A percentile compares a stretch with the other conserved stretches of the same genome.
Evolutionary conservation across 2,113 vertebrate species (phyloP).

Genomic region (Odontophorus gujanensis): DNA sequence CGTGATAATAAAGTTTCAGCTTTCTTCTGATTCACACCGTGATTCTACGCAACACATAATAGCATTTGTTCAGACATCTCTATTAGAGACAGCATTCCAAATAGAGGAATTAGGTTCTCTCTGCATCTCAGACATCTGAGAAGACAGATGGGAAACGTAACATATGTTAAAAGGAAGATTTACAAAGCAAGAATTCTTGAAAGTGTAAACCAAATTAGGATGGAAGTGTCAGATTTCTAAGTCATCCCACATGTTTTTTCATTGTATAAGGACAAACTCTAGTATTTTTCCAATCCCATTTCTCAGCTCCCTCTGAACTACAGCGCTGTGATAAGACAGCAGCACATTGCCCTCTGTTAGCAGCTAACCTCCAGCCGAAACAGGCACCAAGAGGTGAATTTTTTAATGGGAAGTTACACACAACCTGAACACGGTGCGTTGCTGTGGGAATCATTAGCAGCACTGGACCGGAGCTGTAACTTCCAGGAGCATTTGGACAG

Average conservation of each 20-base stretch:
- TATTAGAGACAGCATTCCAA: conserved; percentile 26
- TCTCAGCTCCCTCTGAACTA: neutral
- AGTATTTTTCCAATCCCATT: neutral
- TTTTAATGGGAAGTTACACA: neutral
- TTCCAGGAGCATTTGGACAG: neutral
- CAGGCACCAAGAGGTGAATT: neutral
- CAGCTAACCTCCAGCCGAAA: neutral
- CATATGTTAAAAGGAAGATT: conserved; percentile 58
- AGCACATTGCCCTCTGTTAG: neutral
- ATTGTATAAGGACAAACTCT: neutral
- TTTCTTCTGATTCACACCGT: conserved; percentile 1
- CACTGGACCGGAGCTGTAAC: neutral
- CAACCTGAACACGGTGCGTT: neutral
- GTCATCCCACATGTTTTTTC: conserved; percentile 35
- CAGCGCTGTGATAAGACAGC: neutral
- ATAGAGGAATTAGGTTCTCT: conserved; percentile 4
- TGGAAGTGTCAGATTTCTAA: conserved; percentile 54
- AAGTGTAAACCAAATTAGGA: conserved; percentile 59
- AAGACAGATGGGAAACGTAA: conserved; percentile 69
- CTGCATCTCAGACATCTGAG: conserved; percentile 44
- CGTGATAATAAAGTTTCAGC: neutral
- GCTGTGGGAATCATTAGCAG: conserved; percentile 28
- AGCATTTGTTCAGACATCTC: neutral
- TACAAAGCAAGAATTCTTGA: conserved; percentile 66
- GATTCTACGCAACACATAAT: neutral